Evolutionary conservation across 2,797 vertebrate genomes (phyloP), one percentile per base, ranked within the genome.

Genomic region (Lagorchestes hirsutus): DNA sequence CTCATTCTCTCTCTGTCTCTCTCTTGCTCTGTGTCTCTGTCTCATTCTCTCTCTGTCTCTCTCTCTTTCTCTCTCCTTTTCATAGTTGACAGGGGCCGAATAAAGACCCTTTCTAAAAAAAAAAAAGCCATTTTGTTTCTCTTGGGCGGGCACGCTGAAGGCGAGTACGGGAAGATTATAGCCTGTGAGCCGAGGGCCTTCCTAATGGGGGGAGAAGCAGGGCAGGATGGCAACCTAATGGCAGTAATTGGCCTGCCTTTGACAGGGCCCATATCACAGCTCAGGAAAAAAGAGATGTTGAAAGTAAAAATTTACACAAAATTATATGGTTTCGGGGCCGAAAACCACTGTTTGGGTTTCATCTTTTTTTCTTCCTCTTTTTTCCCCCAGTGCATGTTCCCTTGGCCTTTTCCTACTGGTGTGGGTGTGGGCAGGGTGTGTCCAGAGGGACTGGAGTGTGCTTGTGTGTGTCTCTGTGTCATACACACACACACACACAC

Each of bases 211-310:
- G 99, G 99, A 99, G 99, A 99, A 99, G 99, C 99, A 98, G 99
- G 99, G 99, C 99, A 99, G 99, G 99, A 99, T 99, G 99, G 99
- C 99, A 99, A 99, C 99, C 99, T 99, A 99, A 99, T 99, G 99
- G 99, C 99, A 99, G 99, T 99, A 99, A 99, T 99, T 99, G 99
- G 99, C 97, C 99, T 99, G 99, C 99, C 99, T 99, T 99, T 99
- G 99, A 99, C 99, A 99, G 99, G 99, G 98, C 99, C 99, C 99
- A 99, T 99, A 99, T 99, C 99, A 99, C 99, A 97, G 99, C 99
- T 99, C 99, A 99, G 99, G 99, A 99, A 99, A 99, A 99, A 99
- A 99, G 99, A 99, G 98, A 99, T 99, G 98, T 99, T 99, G 99
- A 99, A 99, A 99, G 98, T 99, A 99, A 99, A 99, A 99, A 99